Evolutionary conservation across 2,113 vertebrate genomes (phyloP).

Genomic region (Ceyx melanurus): DNA sequence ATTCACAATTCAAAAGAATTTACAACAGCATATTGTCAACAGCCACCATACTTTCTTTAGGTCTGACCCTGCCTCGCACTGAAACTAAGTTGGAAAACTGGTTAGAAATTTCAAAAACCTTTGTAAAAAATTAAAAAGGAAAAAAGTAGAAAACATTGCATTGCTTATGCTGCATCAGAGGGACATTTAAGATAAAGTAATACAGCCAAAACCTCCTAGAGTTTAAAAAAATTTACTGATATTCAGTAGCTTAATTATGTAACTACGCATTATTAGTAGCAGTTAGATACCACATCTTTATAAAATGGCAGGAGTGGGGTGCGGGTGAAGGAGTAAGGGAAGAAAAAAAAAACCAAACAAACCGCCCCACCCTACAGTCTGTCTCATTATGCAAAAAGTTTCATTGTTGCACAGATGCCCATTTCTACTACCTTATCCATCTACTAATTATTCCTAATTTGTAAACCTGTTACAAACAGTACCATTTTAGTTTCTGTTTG

Average conservation of each 20-base stretch:
- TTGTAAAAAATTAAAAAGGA: neutral
- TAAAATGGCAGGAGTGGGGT: neutral
- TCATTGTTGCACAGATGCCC: neutral
- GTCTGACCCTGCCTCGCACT: neutral
- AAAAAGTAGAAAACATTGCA: neutral
- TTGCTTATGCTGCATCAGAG: neutral
- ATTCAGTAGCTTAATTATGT: neutral
- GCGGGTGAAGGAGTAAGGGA: no score
- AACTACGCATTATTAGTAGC: neutral
- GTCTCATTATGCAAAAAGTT: neutral
- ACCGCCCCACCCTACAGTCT: neutral
- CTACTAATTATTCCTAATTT: neutral
- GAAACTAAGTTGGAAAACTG: neutral
- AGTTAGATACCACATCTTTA: neutral
- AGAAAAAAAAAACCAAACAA: neutral
- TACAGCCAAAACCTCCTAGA: neutral
- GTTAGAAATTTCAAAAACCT: neutral
- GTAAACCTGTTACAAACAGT: neutral
- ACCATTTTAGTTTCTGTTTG: fast-evolving
- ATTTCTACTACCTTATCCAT: neutral
- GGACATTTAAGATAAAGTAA: neutral
- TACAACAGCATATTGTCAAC: neutral
- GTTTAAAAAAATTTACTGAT: neutral
- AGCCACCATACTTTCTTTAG: neutral
- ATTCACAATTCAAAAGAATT: neutral